Evolutionary conservation across 1,140 invertebrate species (phyloP), one percentile per base, ranked within the genome.

Genomic region (Bicyclus anynana): DNA sequence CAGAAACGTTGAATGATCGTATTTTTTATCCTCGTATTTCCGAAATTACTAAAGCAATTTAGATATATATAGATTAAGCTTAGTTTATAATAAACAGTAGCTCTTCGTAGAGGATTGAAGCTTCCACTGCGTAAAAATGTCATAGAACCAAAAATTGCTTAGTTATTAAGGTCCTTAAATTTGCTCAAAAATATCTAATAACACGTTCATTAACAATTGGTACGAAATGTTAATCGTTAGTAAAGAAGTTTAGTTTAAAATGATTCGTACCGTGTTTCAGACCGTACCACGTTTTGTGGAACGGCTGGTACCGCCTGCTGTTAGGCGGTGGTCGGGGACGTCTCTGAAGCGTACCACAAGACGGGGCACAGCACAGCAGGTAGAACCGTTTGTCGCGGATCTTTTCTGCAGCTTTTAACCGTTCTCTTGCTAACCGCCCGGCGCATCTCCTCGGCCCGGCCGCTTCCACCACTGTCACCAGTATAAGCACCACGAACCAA

Each of bases 281-380:
- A 40, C 84, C 84, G 46, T 79, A 83, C 84, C 84, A 87, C 21
- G 80, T 84, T 23, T 77, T 85, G 55, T 87, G 84, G 59, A 75
- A 87, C 0, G 84, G 84, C 35, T 85, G 84, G 64, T 87, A 87
- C 16, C 68, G 64, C 33, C 74, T 69, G 10, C 73, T 74, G 12
- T 78, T 67, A 0, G 69, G 50, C 16, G 68, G 73, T 1, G 77
- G 80, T 17, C 77, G 55, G 0, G 68, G 68, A 38, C 72, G 67
- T 14, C 62, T 57, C 27, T 52, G 65, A 0, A 65, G 60, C 5
- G 63, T 18, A 6, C 12, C 63, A 53, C 80, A 85, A 0, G 78
- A 6, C 1, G 72, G 59, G 0, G 78, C 54, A 50, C 82, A 85
- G 70, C 82, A 87, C 20, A 80, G 51, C 7, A 79, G 60, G 56